Base-by-base conservation (phyloP, 2,888 invertebrate species). In the Dascillus cervinus region DNA sequence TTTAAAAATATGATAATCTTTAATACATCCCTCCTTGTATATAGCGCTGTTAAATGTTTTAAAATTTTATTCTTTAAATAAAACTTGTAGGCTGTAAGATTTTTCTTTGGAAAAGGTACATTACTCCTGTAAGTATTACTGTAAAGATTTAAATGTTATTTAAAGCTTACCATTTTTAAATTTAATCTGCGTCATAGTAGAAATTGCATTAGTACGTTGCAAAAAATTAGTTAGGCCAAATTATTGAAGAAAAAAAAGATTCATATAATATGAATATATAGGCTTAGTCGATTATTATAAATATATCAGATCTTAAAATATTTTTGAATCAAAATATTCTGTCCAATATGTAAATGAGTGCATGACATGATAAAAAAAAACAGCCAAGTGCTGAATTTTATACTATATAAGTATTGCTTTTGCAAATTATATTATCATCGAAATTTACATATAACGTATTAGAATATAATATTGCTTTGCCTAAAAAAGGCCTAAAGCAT, bases 41-140 rank as follows among this genome's bases (percentile, higher is more conserved):
- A 62, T 58, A 60, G 53, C n/a, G n/a, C 53, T 53, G 56, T 58
- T 56, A 49, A 57, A 53, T 52, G 43, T 48, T 51, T 57, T 38
- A 46, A 60, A 53, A 58, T 57, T 60, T 57, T 61, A 60, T 62
- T 59, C 58, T 60, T 55, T 54, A 49, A 57, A 50, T 27, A 26
- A 29, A 33, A 29, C 29, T 36, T 31, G 21, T 37, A 24, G 13
- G 24, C 11, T 12, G 24, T 24, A 24, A 4, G 11, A 12, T 9
- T 24, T 12, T 12, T 12, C 17, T 17, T n/a, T n/a, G n/a, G n/a
- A n/a, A n/a, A n/a, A n/a, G n/a, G n/a, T n/a, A n/a, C n/a, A n/a
- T n/a, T n/a, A n/a, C n/a, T n/a, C n/a, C n/a, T n/a, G n/a, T n/a
- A n/a, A n/a, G n/a, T n/a, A n/a, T n/a, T n/a, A 17, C 4, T 17